A percentile compares a stretch with the other conserved stretches of the same genome.
phyloP scores from a whole-genome alignment of 2,888 invertebrate species.

The Pollenia angustigena region DNA sequence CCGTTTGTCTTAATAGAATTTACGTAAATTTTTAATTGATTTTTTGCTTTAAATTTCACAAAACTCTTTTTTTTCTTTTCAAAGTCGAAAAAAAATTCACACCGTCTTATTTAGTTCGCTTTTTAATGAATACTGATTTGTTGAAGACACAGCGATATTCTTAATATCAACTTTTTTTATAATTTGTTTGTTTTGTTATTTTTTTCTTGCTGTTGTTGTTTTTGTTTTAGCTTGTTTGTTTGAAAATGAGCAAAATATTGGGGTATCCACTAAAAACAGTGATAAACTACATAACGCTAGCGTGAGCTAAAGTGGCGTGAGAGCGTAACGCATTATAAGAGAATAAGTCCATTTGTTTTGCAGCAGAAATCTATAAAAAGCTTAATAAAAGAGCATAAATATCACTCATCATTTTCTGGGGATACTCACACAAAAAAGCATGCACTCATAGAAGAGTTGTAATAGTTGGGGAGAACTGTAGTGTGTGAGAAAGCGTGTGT shows the following conservation, averaged over 20 bases:
- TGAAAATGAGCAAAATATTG: constrained; percentile 45
- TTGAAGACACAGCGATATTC: constrained; percentile 58
- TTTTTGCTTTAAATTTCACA: constrained; percentile 31
- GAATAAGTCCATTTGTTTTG: neutral
- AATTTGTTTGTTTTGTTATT: constrained; percentile 52
- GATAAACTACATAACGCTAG: constrained; percentile 23
- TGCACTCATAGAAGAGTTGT: constrained; percentile 36
- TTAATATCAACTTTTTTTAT: constrained; percentile 52
- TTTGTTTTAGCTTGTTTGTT: constrained; percentile 34
- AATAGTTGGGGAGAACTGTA: constrained; percentile 15
- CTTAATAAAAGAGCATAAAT: constrained; percentile 50
- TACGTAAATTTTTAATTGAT: constrained; percentile 47
- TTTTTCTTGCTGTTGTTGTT: constrained; percentile 19
- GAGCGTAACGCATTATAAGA: constrained; percentile 9
- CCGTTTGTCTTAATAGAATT: neutral
- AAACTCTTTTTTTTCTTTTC: constrained; percentile 18
- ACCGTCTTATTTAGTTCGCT: constrained; percentile 67
- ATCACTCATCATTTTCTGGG: constrained; percentile 38
- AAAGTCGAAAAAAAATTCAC: constrained; percentile 30
- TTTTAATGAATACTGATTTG: constrained; percentile 69
- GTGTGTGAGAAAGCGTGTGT: neutral
- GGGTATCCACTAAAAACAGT: constrained; percentile 26
- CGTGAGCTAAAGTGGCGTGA: constrained; percentile 8
- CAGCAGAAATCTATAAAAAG: neutral
- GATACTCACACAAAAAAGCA: neutral